Evolutionary conservation across 2,888 invertebrate species (phyloP).

Genomic region (Mallateleia sp.): DNA sequence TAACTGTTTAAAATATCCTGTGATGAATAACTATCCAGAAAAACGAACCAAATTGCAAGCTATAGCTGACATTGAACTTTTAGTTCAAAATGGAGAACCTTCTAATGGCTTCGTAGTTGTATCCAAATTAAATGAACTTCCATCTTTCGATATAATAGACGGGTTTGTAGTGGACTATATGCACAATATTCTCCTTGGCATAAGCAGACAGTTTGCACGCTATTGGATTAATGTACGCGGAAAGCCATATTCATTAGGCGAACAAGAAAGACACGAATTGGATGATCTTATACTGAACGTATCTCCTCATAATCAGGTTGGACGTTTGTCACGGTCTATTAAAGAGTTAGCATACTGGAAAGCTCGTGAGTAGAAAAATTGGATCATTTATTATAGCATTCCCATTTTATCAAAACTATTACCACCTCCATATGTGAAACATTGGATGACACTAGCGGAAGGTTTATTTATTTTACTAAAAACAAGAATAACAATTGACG

Average conservation of each 20-base stretch:
- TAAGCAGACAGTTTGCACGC: neutral
- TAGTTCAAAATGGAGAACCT: neutral
- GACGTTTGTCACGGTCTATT: neutral
- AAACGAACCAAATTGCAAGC: neutral
- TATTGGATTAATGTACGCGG: neutral
- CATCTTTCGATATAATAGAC: neutral
- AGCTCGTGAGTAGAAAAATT: neutral
- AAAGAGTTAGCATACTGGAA: neutral
- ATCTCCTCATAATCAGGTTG: neutral
- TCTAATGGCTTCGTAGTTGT: neutral
- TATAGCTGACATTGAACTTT: neutral
- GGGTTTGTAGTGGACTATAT: neutral
- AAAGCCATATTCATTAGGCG: too few species aligned
- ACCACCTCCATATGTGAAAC: neutral
- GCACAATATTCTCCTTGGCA: neutral
- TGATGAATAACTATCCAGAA: neutral
- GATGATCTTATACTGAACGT: too few species aligned
- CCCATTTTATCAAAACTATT: neutral
- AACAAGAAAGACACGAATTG: too few species aligned
- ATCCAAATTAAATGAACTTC: neutral
- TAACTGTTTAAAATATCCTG: conserved; percentile 8
- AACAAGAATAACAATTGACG: neutral
- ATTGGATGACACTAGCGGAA: neutral
- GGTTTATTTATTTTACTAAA: neutral
- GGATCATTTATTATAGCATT: neutral